These are phyloP conservation scores for Caenorhabditis briggsae DNA, from an alignment of 1,140 invertebrate genomes.

Conservation along the genomic window DNA sequence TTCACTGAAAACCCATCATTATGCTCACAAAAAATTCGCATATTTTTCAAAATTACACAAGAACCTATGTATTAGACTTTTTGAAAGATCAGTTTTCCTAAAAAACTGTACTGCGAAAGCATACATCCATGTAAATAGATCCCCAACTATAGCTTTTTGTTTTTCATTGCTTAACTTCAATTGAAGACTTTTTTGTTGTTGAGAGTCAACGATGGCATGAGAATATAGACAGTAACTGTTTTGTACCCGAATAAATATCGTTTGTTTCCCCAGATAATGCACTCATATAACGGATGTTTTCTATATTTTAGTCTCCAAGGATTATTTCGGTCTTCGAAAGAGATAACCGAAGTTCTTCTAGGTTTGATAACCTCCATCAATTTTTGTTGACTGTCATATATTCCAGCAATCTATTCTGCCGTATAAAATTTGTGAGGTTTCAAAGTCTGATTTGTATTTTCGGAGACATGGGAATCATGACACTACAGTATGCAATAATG, in stretches of 20 bases:
- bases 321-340: background rate
- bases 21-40: too few relatives aligned
- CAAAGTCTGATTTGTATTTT: slow-evolving; percentile 15
- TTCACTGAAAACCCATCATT: too few relatives aligned
- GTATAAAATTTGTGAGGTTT: slow-evolving; percentile 3
- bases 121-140: too few relatives aligned
- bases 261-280: background rate
- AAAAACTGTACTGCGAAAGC: too few relatives aligned
- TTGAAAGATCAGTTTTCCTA: too few relatives aligned
- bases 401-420: slow-evolving; percentile 18
- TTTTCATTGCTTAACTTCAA: too few relatives aligned
- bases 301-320: slow-evolving; percentile 16
- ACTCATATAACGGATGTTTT: slow-evolving; percentile 20
- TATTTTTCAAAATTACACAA: too few relatives aligned
- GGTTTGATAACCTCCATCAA: background rate
- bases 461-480: background rate
- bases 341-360: background rate
- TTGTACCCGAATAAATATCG: background rate
- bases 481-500: background rate
- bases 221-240: background rate
- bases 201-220: too few relatives aligned
- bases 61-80: too few relatives aligned
- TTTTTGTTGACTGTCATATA: background rate
- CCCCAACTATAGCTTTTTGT: too few relatives aligned
- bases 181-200: too few relatives aligned